phyloP scores from a whole-genome alignment of 2,113 vertebrate genomes.

The Pangasianodon gigas region DNA sequence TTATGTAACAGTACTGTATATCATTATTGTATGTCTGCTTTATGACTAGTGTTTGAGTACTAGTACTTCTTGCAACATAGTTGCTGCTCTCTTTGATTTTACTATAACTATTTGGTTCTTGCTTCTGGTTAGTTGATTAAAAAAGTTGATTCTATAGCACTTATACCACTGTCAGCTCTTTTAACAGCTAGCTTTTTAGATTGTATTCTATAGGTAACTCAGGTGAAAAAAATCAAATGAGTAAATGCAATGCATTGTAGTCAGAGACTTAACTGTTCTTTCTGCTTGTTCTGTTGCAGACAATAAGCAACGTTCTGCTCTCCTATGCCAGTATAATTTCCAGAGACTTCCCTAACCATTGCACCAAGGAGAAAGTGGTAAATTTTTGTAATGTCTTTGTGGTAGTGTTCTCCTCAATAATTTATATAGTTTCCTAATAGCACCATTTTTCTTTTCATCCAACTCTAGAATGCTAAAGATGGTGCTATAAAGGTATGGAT shows the following conservation, averaged over 20 bases:
- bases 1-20: not conserved
- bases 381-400: conserved; percentile 38
- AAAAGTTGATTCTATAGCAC: not conserved
- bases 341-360: conserved; percentile 90
- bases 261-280: not conserved
- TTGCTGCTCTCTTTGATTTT: not conserved
- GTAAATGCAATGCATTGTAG: not conserved
- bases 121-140: not conserved
- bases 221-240: not conserved
- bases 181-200: not conserved
- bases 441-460: conserved; percentile 8
- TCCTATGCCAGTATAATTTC: conserved; percentile 95
- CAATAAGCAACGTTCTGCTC: conserved; percentile 95
- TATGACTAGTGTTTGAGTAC: not conserved
- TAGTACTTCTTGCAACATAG: not conserved
- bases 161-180: not conserved
- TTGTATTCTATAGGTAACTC: not conserved
- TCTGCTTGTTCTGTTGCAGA: conserved; percentile 70
- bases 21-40: not conserved
- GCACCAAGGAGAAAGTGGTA: conserved; percentile 95
- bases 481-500: conserved; percentile 51
- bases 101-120: not conserved
- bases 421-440: not conserved
- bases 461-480: conserved; percentile 54
- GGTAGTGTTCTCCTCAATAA: not conserved